Evolutionary conservation across 2,113 vertebrate species (phyloP).

Genomic region (Brachypodius melanocephalos): DNA sequence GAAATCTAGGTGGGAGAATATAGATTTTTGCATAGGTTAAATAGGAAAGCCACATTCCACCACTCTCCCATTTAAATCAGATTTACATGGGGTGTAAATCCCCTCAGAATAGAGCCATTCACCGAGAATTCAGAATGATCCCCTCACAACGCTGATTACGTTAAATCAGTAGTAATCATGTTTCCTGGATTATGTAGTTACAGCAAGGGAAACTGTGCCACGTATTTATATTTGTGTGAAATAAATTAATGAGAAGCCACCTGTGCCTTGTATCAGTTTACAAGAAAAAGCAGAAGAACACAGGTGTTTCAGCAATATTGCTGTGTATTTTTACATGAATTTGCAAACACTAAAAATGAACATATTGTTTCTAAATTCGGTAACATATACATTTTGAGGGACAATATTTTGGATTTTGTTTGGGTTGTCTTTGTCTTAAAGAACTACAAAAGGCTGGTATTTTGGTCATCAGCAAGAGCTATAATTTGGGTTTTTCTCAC

Average conservation of each 20-base stretch:
- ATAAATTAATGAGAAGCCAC: constrained; percentile 72
- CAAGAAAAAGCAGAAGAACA: constrained; percentile 23
- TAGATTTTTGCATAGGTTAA: constrained; percentile 65
- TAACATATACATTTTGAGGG: background rate
- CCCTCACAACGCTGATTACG: constrained; percentile 53
- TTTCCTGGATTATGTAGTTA: constrained; percentile 63
- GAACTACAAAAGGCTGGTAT: constrained; percentile 6
- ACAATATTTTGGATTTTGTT: constrained; percentile 24
- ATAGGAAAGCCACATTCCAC: constrained; percentile 58
- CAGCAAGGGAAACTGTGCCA: constrained; percentile 45
- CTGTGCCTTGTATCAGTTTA: constrained; percentile 55
- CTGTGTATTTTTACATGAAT: constrained; percentile 28
- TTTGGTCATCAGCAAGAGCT: constrained; percentile 43
- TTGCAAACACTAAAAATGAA: constrained; percentile 56
- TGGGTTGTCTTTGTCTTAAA: background rate
- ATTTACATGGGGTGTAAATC: constrained; percentile 68
- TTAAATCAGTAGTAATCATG: constrained; percentile 67
- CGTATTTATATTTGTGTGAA: constrained; percentile 73
- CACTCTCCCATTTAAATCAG: constrained; percentile 67
- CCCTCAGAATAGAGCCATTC: constrained; percentile 50
- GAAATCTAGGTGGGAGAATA: constrained; percentile 52
- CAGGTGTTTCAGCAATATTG: constrained; percentile 58
- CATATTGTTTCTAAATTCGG: constrained; percentile 45
- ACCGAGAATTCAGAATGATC: constrained; percentile 53
- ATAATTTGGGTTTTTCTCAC: constrained; percentile 62